Conservation (phyloP, 1,140 invertebrate genomes). For the Phymastichus coffea region DNA sequence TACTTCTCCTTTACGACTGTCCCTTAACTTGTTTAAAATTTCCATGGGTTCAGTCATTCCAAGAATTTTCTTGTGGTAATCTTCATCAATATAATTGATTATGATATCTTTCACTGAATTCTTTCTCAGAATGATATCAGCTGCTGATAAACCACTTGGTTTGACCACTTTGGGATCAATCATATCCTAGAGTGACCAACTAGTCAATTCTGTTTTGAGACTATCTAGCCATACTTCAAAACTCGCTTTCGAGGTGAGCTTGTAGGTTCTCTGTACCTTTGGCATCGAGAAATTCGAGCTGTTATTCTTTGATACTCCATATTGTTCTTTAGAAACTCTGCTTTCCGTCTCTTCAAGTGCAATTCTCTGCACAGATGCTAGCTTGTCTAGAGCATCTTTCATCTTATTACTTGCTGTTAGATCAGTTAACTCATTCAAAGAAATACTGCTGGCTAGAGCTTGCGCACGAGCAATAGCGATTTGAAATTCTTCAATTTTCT, state of each 20-base stretch:
- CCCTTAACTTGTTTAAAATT: slow-evolving; percentile 30
- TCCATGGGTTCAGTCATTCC: slow-evolving; percentile 31
- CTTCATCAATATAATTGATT: slow-evolving; percentile 31
- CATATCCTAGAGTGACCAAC: slow-evolving; percentile 30
- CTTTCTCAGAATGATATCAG: slow-evolving; percentile 20
- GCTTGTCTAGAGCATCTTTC: too few species aligned
- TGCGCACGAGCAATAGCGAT: too few species aligned
- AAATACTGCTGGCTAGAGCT: too few species aligned
- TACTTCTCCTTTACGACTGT: slow-evolving; percentile 26
- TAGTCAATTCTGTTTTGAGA: slow-evolving; percentile 35
- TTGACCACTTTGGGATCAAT: slow-evolving; percentile 26
- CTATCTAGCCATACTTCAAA: too few species aligned
- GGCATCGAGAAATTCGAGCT: slow-evolving; percentile 34
- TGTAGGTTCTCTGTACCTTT: too few species aligned
- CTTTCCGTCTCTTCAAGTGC: too few species aligned
- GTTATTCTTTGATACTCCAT: slow-evolving; percentile 27
- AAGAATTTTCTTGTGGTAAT: slow-evolving; percentile 34
- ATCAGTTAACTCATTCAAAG: too few species aligned
- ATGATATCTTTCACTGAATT: slow-evolving; percentile 35
- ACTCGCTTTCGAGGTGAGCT: too few species aligned
- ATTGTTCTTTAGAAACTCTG: too few species aligned
- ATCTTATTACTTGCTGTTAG: too few species aligned
- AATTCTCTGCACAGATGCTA: too few species aligned
- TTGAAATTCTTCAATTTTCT: too few species aligned
- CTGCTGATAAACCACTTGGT: slow-evolving; percentile 23